Evolutionary conservation across 2,113 vertebrate genomes (phyloP).

Genomic region (Perognathus longimembris): DNA sequence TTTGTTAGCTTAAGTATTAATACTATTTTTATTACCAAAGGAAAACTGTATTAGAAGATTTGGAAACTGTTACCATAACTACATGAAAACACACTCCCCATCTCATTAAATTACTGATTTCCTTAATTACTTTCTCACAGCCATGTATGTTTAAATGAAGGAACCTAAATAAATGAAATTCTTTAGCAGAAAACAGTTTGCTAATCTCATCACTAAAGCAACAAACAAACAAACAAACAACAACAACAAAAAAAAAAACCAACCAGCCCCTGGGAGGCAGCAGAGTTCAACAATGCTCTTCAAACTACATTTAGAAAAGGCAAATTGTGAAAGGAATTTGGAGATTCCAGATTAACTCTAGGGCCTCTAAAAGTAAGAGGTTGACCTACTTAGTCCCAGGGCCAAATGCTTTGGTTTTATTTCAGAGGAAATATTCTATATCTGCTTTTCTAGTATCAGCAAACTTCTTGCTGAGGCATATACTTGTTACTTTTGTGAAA

Average conservation of each 20-base stretch:
- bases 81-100: constrained; percentile 43
- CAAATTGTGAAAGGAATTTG: background rate
- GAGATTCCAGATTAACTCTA: constrained; percentile 40
- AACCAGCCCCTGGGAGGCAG: background rate
- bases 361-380: background rate
- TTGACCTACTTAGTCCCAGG: background rate
- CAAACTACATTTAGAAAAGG: background rate
- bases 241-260: too few species aligned
- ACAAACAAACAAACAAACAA: too few species aligned
- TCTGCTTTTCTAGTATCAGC: background rate
- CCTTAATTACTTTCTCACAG: constrained; percentile 48
- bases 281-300: constrained; percentile 16
- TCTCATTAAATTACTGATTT: constrained; percentile 47
- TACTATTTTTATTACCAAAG: constrained; percentile 28
- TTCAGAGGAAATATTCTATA: constrained; percentile 37
- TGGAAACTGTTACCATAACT: constrained; percentile 27
- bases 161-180: constrained; percentile 29
- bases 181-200: constrained; percentile 43
- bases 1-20: constrained; percentile 45
- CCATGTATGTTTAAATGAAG: background rate
- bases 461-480: background rate
- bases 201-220: constrained; percentile 34
- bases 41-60: constrained; percentile 31
- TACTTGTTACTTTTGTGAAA: background rate
- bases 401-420: constrained; percentile 26